A percentile compares a stretch with the other conserved stretches of the same genome.
Conservation (phyloP, 2,113 vertebrate species). For the Aegithalos caudatus region DNA sequence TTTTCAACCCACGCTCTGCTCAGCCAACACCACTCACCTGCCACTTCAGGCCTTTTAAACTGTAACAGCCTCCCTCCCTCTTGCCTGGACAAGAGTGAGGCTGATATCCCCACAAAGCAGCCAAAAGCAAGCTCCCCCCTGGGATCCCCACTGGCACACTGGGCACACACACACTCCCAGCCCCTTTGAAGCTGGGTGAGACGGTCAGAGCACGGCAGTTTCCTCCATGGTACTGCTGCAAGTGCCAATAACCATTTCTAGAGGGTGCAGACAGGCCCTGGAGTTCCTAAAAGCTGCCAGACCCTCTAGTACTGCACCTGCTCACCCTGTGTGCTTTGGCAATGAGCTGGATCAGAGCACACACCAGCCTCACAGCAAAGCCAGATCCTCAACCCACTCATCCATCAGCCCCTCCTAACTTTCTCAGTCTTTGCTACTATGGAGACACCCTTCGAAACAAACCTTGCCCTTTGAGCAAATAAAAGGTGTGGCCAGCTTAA, state of each 20-base stretch:
- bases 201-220: accelerated
- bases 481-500: conserved; percentile 61
- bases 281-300: background rate
- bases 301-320: background rate
- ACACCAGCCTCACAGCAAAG: background rate
- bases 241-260: background rate
- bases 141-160: background rate
- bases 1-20: background rate
- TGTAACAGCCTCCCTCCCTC: background rate
- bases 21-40: background rate
- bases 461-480: conserved; percentile 55
- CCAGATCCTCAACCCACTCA: background rate
- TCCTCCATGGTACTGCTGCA: background rate
- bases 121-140: background rate
- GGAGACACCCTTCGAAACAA: conserved; percentile 57
- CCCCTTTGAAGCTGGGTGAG: background rate
- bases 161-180: background rate
- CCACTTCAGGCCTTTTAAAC: background rate
- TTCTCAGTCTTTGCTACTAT: conserved; percentile 29
- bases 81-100: background rate
- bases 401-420: background rate
- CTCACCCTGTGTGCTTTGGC: background rate
- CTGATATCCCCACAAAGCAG: background rate
- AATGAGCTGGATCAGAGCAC: background rate
- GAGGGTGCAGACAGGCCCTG: background rate